These are phyloP conservation scores for Heterodera carotae DNA, from an alignment of 1,140 invertebrate species.

Conservation along the genomic window DNA sequence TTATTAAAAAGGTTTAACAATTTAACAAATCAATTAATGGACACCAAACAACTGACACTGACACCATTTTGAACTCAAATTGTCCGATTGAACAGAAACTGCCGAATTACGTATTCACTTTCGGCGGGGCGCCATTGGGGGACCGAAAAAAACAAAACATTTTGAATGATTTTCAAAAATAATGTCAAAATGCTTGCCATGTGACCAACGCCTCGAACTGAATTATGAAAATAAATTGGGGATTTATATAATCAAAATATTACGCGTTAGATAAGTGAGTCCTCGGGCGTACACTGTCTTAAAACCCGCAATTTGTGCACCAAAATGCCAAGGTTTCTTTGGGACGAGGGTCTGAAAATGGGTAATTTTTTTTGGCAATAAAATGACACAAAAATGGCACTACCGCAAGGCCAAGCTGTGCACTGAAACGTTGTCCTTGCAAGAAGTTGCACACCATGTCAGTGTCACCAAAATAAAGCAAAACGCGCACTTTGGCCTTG, in stretches of 20 bases:
- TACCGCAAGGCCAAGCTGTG: conserved; percentile 42
- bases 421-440: conserved; percentile 54
- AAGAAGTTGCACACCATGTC: conserved; percentile 70
- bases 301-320: conserved; percentile 57
- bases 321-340: conserved; percentile 54
- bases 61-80: not conserved
- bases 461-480: conserved; percentile 71
- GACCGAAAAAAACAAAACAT: conserved; percentile 59
- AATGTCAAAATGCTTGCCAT: conserved; percentile 1
- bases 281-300: conserved; percentile 55
- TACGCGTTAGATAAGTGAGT: conserved; percentile 51
- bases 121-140: conserved; percentile 69
- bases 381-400: not conserved
- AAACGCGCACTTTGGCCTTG: conserved; percentile 60
- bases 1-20: too few relatives aligned
- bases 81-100: conserved; percentile 47
- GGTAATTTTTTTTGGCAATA: not conserved
- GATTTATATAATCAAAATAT: not conserved
- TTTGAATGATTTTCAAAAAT: not conserved
- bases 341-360: conserved; percentile 29
- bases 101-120: conserved; percentile 66
- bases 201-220: conserved; percentile 65
- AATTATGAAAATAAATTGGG: not conserved
- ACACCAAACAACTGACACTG: not conserved
- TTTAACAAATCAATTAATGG: not conserved